Conservation (phyloP, 1,140 invertebrate species). For the Lasioglossum baleicum region DNA sequence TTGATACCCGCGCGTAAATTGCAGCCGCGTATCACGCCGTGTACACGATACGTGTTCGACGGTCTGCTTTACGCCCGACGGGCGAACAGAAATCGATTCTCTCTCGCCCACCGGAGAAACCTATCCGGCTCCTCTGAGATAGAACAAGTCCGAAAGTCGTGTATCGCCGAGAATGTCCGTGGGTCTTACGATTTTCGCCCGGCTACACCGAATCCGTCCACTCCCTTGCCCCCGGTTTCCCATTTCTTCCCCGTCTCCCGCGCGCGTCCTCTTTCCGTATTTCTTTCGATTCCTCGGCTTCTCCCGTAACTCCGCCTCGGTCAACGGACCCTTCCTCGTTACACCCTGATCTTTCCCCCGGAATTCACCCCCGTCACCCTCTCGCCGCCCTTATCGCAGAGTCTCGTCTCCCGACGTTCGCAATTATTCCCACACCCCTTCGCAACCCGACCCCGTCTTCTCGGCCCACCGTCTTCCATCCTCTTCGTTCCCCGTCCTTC, state of each 20-base stretch:
- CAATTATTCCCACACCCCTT: neutral
- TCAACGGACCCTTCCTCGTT: constrained; percentile 14
- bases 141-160: constrained; percentile 29
- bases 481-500: neutral
- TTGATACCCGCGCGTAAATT: constrained; percentile 41
- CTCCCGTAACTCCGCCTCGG: neutral
- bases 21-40: constrained; percentile 35
- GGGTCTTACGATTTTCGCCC: neutral
- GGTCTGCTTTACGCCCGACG: constrained; percentile 37
- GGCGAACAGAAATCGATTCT: constrained; percentile 47
- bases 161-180: constrained; percentile 14
- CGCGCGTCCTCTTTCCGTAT: neutral
- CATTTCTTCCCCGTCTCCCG: neutral
- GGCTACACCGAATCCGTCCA: neutral
- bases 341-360: constrained; percentile 1
- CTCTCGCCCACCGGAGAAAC: constrained; percentile 5
- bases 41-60: constrained; percentile 27
- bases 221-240: neutral
- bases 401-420: neutral
- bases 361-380: neutral
- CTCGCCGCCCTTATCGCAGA: neutral
- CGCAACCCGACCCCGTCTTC: neutral
- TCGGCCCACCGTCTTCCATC: neutral
- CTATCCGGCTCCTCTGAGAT: constrained; percentile 2
- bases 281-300: neutral